Base-by-base conservation (phyloP, 2,888 invertebrate species). In the Drosophila leonis region DNA sequence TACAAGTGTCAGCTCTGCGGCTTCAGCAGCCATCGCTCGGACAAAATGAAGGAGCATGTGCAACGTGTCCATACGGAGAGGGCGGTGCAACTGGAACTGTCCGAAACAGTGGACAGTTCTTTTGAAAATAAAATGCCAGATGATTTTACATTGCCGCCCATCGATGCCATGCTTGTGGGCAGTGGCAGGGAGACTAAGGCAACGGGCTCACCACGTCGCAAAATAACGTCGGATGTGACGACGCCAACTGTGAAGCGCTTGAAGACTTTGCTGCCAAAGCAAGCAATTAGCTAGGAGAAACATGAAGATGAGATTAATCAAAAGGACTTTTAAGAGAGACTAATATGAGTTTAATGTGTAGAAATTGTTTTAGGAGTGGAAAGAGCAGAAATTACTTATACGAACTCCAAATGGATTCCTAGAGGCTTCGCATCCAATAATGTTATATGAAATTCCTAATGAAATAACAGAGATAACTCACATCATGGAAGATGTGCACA, bases 1-100 rank as follows among this genome's bases (percentile, higher is more conserved):
- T 90, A 92, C 72, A 91, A 92, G 67, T 94, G 94, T 61, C 91
- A 93, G 42, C 71, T 93, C 72, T 94, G 94, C 75, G 84, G 92
- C 1, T 94, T 94, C 75, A 89, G 92, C 24, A 93, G 94, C 10
- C 93, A 94, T 72, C 92, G 94, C 9, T 93, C 93, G 29, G 94
- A 94, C 82, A 94, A 94, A 74, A 89, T 94, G 46, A 94, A 94
- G 62, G 94, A 94, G 60, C 94, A 94, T 78, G 91, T 93, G 5
- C 92, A 92, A 67, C 84, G 91, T 7, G 88, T 92, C 5, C 92
- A 92, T 42, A 92, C 92, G 0, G 92, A 92, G 48, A 92, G 91
- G 35, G 91, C 90, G 0, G 88, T 92, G 5, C 92, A 92, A 41
- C 68, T 92, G 10, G 92, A 92, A 55, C 72, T 92, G 7, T 73